phyloP scores from a whole-genome alignment of 2,888 invertebrate species.

The Oscheius sp. region DNA sequence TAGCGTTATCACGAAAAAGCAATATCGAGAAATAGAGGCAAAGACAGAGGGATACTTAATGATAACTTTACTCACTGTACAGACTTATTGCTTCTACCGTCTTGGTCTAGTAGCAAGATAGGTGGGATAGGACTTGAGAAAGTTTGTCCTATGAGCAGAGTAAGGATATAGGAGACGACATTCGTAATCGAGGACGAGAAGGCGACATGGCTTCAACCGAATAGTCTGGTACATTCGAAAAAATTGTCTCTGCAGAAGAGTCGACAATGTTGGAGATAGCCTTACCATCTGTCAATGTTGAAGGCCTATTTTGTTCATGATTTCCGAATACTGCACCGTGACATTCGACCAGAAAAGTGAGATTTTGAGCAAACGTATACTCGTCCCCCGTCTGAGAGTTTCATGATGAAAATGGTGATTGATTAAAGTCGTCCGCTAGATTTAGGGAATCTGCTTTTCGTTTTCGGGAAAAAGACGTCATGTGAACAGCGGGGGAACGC shows the following conservation, averaged over 20 bases:
- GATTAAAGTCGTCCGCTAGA: no score
- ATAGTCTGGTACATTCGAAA: not conserved
- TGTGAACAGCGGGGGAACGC: no score
- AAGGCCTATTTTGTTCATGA: not conserved
- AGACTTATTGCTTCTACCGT: not conserved
- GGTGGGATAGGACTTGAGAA: no score
- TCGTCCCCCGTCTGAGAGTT: no score
- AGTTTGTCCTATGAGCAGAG: no score
- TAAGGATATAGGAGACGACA: no score
- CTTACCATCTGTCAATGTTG: not conserved
- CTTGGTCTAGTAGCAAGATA: not conserved
- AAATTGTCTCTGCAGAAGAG: not conserved
- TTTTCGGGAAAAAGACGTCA: no score
- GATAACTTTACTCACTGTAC: constrained; percentile 31
- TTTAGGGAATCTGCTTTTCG: no score
- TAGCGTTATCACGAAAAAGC: no score
- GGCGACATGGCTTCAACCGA: not conserved
- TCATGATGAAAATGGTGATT: no score
- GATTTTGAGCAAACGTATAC: not conserved
- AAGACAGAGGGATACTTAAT: no score
- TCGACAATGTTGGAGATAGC: not conserved
- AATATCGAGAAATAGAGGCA: no score
- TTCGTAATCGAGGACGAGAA: not conserved
- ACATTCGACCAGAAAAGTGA: not conserved
- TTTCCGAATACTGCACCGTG: not conserved